phyloP scores from a whole-genome alignment of 2,797 vertebrate genomes.

The Cuniculus paca region DNA sequence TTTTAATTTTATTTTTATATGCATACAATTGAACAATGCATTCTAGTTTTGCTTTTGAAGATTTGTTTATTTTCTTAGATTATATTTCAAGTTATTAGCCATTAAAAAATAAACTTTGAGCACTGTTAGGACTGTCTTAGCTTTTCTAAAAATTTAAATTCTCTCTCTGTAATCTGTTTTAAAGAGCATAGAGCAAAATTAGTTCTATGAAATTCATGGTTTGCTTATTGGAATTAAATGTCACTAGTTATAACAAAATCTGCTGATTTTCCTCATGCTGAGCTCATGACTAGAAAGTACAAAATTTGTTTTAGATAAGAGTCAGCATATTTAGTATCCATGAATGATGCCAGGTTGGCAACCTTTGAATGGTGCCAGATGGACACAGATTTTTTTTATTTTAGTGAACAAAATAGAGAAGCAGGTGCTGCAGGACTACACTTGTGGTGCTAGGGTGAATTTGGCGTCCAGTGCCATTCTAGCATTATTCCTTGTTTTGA shows the following conservation, averaged over 20 bases:
- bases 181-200: background rate
- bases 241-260: constrained; percentile 35
- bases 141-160: constrained; percentile 8
- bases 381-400: constrained; percentile 71
- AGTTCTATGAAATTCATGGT: constrained; percentile 10
- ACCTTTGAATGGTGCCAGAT: constrained; percentile 72
- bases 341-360: constrained; percentile 75
- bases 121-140: background rate
- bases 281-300: constrained; percentile 51
- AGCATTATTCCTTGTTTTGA: constrained; percentile 48
- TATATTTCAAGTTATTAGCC: constrained; percentile 28
- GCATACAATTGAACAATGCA: background rate
- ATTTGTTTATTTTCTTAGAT: constrained; percentile 36
- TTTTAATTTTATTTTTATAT: constrained; percentile 30
- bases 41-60: constrained; percentile 47
- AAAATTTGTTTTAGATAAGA: constrained; percentile 75
- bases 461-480: constrained; percentile 47
- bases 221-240: constrained; percentile 57
- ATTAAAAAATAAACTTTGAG: constrained; percentile 29
- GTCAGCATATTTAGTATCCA: constrained; percentile 56
- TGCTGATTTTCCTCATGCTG: constrained; percentile 56
- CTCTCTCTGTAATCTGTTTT: background rate
- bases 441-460: background rate
- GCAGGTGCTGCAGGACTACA: constrained; percentile 61
- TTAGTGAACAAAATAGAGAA: constrained; percentile 74